Conservation (phyloP, 2,888 invertebrate genomes). For the Psylliodes chrysocephalus region DNA sequence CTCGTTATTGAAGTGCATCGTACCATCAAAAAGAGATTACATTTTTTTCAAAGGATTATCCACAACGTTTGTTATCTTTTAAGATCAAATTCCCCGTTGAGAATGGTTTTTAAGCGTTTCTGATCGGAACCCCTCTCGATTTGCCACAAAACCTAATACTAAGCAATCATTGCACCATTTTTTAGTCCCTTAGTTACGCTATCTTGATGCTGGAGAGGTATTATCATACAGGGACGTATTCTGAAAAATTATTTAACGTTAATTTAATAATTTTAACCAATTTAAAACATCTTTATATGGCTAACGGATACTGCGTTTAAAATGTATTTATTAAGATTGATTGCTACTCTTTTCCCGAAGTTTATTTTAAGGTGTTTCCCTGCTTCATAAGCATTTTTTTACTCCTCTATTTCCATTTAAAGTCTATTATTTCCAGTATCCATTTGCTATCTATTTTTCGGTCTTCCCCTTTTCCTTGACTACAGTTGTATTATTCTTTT, state of each 20-base stretch:
- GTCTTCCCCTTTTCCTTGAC: too few species aligned
- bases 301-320: too few species aligned
- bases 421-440: too few species aligned
- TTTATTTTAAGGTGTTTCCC: too few species aligned
- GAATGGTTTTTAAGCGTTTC: slow-evolving; percentile 26
- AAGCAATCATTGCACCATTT: slow-evolving; percentile 31
- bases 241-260: neutral
- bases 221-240: neutral
- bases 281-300: too few species aligned
- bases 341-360: too few species aligned
- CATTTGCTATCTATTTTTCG: too few species aligned
- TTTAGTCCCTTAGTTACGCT: slow-evolving; percentile 15
- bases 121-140: slow-evolving; percentile 15
- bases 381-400: too few species aligned
- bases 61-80: slow-evolving; percentile 53
- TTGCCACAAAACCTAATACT: slow-evolving; percentile 28
- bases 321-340: too few species aligned
- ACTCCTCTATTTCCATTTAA: too few species aligned
- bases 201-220: slow-evolving; percentile 1
- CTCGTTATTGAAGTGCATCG: slow-evolving; percentile 24
- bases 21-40: slow-evolving; percentile 35
- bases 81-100: slow-evolving; percentile 50
- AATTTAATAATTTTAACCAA: too few species aligned
- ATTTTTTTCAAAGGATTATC: slow-evolving; percentile 42
- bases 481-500: too few species aligned